These are phyloP conservation scores for Larimichthys polyactis DNA, from an alignment of 2,113 vertebrate species.

Conservation along the genomic window DNA sequence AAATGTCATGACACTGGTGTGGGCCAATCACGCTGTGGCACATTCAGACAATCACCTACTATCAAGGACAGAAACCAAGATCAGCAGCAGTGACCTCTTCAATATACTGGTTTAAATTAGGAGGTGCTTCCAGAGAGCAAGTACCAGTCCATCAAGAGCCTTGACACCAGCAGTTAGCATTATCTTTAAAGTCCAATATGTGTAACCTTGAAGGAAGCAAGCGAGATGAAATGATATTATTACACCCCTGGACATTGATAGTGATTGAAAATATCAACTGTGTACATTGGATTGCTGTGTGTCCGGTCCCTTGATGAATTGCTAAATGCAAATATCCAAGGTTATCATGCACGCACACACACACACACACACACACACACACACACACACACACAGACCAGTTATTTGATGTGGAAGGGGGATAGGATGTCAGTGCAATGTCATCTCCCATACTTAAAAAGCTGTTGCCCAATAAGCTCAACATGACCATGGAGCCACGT, in stretches of 20 bases:
- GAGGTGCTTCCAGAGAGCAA: constrained; percentile 12
- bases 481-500: constrained; percentile 20
- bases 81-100: constrained; percentile 34
- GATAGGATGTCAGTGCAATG: constrained; percentile 61
- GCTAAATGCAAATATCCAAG: constrained; percentile 59
- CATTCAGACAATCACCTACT: constrained; percentile 1
- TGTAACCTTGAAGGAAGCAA: constrained; percentile 58
- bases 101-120: constrained; percentile 55
- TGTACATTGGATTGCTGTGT: constrained; percentile 31
- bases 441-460: constrained; percentile 33
- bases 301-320: constrained; percentile 50
- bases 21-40: constrained; percentile 11
- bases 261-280: constrained; percentile 51
- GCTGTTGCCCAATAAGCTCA: constrained; percentile 8
- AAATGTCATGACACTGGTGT: background rate
- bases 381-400: constrained; percentile 17
- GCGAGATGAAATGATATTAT: constrained; percentile 45
- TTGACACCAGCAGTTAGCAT: constrained; percentile 64
- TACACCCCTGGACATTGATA: constrained; percentile 25
- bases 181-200: constrained; percentile 64
- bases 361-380: constrained; percentile 9
- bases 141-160: constrained; percentile 44
- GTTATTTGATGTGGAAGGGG: constrained; percentile 14
- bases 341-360: constrained; percentile 33
- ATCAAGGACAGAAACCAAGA: constrained; percentile 51